Base-by-base conservation (phyloP, 2,113 vertebrate genomes). In the Otocyon megalotis region DNA sequence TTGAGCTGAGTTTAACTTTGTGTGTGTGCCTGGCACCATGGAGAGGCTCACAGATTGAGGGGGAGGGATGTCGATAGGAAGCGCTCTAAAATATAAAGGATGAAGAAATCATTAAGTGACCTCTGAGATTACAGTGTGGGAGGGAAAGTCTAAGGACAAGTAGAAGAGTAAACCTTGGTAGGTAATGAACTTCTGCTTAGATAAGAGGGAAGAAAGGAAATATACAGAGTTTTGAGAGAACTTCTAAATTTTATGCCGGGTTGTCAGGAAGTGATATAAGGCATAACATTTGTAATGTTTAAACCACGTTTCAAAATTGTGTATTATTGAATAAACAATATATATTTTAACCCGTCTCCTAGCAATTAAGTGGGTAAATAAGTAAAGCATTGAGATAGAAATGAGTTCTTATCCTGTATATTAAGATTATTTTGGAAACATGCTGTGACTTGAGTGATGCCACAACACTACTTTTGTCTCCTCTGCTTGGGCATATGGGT, bases 311-410 rank as follows among this genome's bases (percentile, higher is more conserved):
- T 97, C 82, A 28, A 88, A 93, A 71, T 87, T 93, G 3, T 56
- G 1, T 92, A 13, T 90, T 90, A 60, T 35, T 67, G n/a, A 90
- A 60, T 63, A 69, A 58, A 20, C 4, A 79, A 28, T 80, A 43
- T 56, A 86, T 74, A 54, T 96, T 94, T 86, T 71, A 91, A 58
- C 7, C 8, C 43, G n/a, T 93, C 53, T 94, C 85, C 2, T 48
- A 88, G 50, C 30, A 93, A 2, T 84, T 80, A 58, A 83, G n/a
- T 83, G 43, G 26, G 12, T 89, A 93, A 84, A 63, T 90, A 94
- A 94, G 37, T 67, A 92, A 91, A 53, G 88, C 15, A 62, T 72
- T 67, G 28, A 91, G 94, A 50, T 77, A 37, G 54, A 93, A 97
- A 60, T 88, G 35, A 53, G 0, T 84, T 80, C 28, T 91, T 28